Base-by-base conservation (phyloP, 2,797 vertebrate genomes). In the Alexandromys oeconomus region DNA sequence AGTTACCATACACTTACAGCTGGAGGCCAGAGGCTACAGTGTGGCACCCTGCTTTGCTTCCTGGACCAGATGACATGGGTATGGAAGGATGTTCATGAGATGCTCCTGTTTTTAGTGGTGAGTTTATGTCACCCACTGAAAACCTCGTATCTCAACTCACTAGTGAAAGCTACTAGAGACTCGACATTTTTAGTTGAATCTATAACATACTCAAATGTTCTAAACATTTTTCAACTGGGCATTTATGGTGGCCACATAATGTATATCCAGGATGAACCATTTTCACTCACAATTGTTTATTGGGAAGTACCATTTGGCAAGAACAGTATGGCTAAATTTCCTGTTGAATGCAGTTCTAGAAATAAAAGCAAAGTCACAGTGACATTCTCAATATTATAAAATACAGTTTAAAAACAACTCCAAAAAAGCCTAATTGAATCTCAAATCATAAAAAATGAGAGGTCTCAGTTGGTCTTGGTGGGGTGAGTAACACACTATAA, bases 271-370 rank as follows among this genome's bases (percentile, higher is more conserved):
- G 59, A 77, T 74, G 80, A 76, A 23, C 93, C 73, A 85, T 86
- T 90, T 79, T 79, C 10, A 8, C 34, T 94, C 71, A 54, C 65
- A 93, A 77, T 1, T 27, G 23, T 88, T 96, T 81, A 90, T 92
- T 87, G 81, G 61, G 46, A 95, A 92, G n/a, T 77, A 79, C 54
- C 61, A 95, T 87, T 93, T 96, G 93, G 94, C 77, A 84, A 85
- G 29, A 93, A 77, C 12, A 85, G 63, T 87, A 23, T 77, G 67
- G 79, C 69, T 74, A 43, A 93, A 51, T 87, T 90, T 96, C 67
- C 81, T 86, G 46, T 0, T 37, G 74, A 93, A 69, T 40, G 91
- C 31, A 92, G 65, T 78, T 96, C 91, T 40, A 89, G 77, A 95
- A 95, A 93, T 87, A 85, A 95, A 91, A 94, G 31, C 40, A 95